A percentile compares a stretch with the other conserved stretches of the same genome.
Evolutionary conservation across 2,888 invertebrate genomes (phyloP).

Genomic region (Micoletzkya japonica): DNA sequence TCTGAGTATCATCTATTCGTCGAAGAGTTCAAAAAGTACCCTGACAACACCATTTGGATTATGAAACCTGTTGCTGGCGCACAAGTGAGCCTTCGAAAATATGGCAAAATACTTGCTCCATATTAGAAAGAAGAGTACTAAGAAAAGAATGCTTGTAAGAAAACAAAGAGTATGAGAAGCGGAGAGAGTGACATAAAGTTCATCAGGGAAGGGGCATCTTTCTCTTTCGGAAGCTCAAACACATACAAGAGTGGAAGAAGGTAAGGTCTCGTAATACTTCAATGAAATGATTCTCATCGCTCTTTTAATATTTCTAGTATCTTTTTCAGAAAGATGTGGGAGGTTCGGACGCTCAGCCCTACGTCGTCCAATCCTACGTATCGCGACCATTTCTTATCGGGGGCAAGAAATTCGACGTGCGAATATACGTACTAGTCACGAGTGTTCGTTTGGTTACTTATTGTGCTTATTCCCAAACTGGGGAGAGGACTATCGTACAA

Average conservation of each 20-base stretch:
- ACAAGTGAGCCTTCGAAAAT: conserved; percentile 71
- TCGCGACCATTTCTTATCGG: conserved; percentile 72
- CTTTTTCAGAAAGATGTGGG: conserved; percentile 43
- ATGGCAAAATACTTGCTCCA: not conserved
- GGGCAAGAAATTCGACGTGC: conserved; percentile 73
- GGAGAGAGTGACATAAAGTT: not conserved
- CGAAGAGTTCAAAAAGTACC: conserved; percentile 71
- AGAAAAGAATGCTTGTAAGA: not conserved
- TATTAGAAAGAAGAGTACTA: not conserved
- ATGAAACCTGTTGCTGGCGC: conserved; percentile 73
- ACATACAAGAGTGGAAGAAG: conserved; percentile 70
- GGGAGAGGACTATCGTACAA: too few species aligned
- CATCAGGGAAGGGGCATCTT: conserved; percentile 69
- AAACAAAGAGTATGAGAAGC: not conserved
- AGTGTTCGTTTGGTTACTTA: conserved; percentile 59
- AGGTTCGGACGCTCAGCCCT: conserved; percentile 59
- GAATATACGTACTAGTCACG: conserved; percentile 72
- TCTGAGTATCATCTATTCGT: conserved; percentile 72
- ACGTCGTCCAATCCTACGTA: conserved; percentile 72
- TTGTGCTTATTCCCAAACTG: too few species aligned
- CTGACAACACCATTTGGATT: conserved; percentile 71
- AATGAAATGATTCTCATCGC: not conserved
- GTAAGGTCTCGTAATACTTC: too few species aligned
- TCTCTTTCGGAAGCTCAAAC: conserved; percentile 70
- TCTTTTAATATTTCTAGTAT: not conserved